Conservation (phyloP, 2,888 invertebrate species). For the Chrysolina haemoptera region DNA sequence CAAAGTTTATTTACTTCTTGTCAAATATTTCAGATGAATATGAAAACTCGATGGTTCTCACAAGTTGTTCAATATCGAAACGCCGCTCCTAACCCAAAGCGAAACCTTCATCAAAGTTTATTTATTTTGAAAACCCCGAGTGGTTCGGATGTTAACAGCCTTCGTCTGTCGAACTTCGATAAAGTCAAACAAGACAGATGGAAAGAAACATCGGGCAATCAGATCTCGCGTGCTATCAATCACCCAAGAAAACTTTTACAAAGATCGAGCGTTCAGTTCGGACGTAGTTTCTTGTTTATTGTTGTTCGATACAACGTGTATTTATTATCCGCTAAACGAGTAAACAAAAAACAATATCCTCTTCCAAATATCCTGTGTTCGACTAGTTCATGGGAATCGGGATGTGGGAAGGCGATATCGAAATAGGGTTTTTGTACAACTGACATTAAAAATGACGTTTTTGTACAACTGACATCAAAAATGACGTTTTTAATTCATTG, state of each 20-base stretch:
- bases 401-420: slow-evolving; percentile 13
- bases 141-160: slow-evolving; percentile 21
- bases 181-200: slow-evolving; percentile 39
- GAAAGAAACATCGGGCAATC: slow-evolving; percentile 28
- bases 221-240: slow-evolving; percentile 27
- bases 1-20: too few species aligned
- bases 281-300: slow-evolving; percentile 19
- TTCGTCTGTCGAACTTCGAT: slow-evolving; percentile 31
- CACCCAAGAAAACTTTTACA: slow-evolving; percentile 20
- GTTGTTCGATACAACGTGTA: slow-evolving; percentile 5
- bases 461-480: too few species aligned
- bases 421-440: background rate
- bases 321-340: slow-evolving; percentile 10
- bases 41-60: background rate
- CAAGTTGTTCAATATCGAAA: background rate
- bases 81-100: background rate
- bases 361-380: slow-evolving; percentile 10
- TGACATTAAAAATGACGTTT: too few species aligned
- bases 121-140: slow-evolving; percentile 20
- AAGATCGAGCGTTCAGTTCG: slow-evolving; percentile 4
- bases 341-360: slow-evolving; percentile 16
- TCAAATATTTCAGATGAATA: background rate
- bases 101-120: slow-evolving; percentile 17
- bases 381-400: slow-evolving; percentile 7
- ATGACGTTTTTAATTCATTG: too few species aligned